phyloP scores from a whole-genome alignment of 1,140 invertebrate genomes.

The Aleiodes sp. region DNA sequence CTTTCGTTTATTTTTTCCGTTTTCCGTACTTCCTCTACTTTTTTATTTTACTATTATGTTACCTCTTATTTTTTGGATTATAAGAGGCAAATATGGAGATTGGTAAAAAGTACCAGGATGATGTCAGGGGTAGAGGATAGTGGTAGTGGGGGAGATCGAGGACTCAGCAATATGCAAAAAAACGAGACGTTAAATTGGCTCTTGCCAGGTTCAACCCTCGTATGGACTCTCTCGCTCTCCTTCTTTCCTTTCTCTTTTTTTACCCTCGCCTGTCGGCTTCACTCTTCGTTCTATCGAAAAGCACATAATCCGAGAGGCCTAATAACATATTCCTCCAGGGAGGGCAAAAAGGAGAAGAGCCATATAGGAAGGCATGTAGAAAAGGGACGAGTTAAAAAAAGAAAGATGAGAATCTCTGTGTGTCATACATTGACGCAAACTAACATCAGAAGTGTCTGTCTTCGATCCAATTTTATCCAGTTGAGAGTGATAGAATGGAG shows the following conservation, averaged over 20 bases:
- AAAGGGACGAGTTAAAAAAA: not conserved
- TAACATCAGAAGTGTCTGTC: conserved; percentile 13
- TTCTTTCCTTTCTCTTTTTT: not conserved
- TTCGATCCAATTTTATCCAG: conserved; percentile 55
- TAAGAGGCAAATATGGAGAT: conserved; percentile 12
- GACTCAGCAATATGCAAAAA: conserved; percentile 25
- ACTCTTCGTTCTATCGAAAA: conserved; percentile 41
- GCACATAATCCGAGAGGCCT: conserved; percentile 58
- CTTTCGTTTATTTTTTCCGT: not conserved
- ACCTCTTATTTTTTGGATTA: not conserved
- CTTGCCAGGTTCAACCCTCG: conserved; percentile 21
- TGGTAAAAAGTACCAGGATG: not conserved
- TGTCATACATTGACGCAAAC: conserved; percentile 16
- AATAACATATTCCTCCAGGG: conserved; percentile 60
- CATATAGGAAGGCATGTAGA: not conserved
- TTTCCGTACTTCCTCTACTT: no score
- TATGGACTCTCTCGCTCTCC: not conserved
- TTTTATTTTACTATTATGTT: not conserved
- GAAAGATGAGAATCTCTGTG: conserved; percentile 7
- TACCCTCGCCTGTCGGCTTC: conserved; percentile 12
- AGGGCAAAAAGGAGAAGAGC: conserved; percentile 25
- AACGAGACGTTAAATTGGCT: conserved; percentile 37
- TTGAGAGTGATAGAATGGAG: conserved; percentile 37
- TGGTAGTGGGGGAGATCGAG: not conserved
- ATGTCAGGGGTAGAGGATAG: not conserved